A percentile compares a stretch with the other conserved stretches of the same genome.
phyloP scores from a whole-genome alignment of 2,113 vertebrate species.

The Nymphicus hollandicus region DNA sequence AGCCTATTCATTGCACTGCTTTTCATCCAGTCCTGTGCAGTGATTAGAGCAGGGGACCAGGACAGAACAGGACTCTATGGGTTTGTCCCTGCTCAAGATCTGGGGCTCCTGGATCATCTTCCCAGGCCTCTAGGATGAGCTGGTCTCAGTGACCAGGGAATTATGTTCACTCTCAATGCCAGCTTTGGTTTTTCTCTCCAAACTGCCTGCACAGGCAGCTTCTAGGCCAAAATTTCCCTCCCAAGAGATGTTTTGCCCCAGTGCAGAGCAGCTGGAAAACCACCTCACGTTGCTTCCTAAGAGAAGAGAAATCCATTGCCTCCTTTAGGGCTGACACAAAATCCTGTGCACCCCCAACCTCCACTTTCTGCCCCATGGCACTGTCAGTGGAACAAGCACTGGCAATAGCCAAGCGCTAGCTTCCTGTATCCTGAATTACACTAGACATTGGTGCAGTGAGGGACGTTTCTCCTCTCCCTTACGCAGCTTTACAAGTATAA shows the following conservation, averaged over 20 bases:
- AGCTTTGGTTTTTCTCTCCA: background rate
- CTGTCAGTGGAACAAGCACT: background rate
- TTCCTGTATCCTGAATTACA: background rate
- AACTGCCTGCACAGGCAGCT: background rate
- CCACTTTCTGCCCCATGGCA: background rate
- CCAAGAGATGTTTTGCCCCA: too few species aligned
- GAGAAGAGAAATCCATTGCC: background rate
- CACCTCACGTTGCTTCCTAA: background rate
- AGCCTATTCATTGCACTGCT: background rate
- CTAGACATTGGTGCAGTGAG: background rate
- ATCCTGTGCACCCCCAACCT: background rate
- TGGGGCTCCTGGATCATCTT: background rate
- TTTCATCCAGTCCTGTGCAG: background rate
- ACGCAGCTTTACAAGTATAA: background rate
- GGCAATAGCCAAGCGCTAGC: background rate
- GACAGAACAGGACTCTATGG: background rate
- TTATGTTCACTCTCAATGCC: background rate
- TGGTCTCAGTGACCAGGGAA: background rate
- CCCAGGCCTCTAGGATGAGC: background rate
- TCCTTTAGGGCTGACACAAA: background rate
- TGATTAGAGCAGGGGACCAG: background rate
- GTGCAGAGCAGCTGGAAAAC: background rate
- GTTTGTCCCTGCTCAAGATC: background rate
- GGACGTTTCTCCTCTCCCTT: background rate
- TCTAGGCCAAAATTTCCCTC: background rate